Evolutionary conservation across 2,797 vertebrate genomes (phyloP), one percentile per base, ranked within the genome.

Genomic region (Capromys pilorides): DNA sequence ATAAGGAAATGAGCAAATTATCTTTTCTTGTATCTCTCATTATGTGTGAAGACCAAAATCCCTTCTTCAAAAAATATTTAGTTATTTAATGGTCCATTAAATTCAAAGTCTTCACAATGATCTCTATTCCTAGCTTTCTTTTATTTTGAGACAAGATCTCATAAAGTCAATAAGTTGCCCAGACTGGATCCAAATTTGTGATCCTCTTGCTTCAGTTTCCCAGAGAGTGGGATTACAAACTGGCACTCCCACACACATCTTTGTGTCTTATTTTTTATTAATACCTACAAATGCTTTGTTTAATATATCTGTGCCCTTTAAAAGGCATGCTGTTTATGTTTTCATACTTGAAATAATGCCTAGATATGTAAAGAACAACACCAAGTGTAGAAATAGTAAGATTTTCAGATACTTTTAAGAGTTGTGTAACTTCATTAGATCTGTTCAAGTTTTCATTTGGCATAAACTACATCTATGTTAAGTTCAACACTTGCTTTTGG

Each of bases 271-370:
- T 87, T 39, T 84, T 13, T 86, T 67, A 64, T 79, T 11, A 79
- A 54, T 67, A 91, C 7, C 4, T 83, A n/a, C 64, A 83, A 86
- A 78, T 39, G 36, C 1, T 84, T 83, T 79, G 19, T 57, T 88
- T 87, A 84, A 66, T 67, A 49, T 33, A 81, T 1, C 19, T 86
- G 75, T 64, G 81, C 24, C 36, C 28, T 84, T 45, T n/a, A 77
- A 21, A 75, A 81, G 16, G 5, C 36, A 9, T 49, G 6, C n/a
- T 67, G 33, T 62, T 36, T 71, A 22, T 66, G n/a, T 84, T 54
- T 71, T 90, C 90, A 28, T 75, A 45, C 45, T 82, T 88, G 36
- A 91, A 91, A 57, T 51, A 85, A 67, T 86, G 39, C 62, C 22
- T 84, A 93, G 5, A 31, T 51, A 88, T 54, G 12, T 69, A 28